Conservation (phyloP, 2,888 invertebrate genomes). For the Cosmopolites sordidus region DNA sequence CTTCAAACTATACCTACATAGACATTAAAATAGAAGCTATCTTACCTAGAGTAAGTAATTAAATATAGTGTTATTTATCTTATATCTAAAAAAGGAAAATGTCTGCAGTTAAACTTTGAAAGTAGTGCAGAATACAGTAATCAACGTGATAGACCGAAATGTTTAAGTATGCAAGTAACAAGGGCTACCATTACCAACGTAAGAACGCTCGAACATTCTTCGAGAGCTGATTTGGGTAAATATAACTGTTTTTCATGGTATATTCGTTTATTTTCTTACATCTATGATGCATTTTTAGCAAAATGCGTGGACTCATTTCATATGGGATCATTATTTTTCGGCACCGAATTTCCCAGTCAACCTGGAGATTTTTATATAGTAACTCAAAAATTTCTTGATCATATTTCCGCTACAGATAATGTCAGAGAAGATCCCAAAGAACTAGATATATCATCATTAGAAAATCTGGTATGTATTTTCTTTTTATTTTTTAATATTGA, state of each 20-base stretch:
- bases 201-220: constrained; percentile 60
- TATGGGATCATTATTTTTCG: constrained; percentile 68
- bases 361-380: constrained; percentile 69
- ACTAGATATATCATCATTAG: constrained; percentile 38
- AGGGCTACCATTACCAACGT: constrained; percentile 70
- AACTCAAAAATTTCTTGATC: constrained; percentile 76
- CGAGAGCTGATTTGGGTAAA: constrained; percentile 61
- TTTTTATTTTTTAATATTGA: too few species aligned
- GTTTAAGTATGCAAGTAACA: constrained; percentile 79
- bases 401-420: constrained; percentile 54
- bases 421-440: constrained; percentile 44
- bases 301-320: constrained; percentile 74
- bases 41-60: constrained; percentile 74
- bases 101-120: constrained; percentile 68
- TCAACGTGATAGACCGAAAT: constrained; percentile 83
- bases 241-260: background rate
- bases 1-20: constrained; percentile 59
- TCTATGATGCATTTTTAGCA: too few species aligned
- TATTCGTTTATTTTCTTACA: constrained; percentile 3
- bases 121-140: constrained; percentile 70
- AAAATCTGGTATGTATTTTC: constrained; percentile 40
- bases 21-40: constrained; percentile 89
- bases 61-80: background rate
- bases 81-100: background rate
- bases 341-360: constrained; percentile 72